Base-by-base conservation (phyloP, 2,888 invertebrate species). In the Drosophila fungiperda region DNA sequence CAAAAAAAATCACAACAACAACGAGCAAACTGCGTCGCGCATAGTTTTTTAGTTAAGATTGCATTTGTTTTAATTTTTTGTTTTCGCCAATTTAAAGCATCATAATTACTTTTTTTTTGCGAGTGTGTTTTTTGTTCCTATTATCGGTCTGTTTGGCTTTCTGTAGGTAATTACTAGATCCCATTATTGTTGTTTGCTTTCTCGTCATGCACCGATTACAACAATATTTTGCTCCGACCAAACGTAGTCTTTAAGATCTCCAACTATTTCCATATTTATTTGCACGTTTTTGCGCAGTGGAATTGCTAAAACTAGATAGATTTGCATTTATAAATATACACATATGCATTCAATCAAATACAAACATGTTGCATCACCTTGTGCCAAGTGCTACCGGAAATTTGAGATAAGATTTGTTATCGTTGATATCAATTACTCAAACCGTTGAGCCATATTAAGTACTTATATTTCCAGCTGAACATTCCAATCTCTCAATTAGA, bases 401-500 rank as follows among this genome's bases (percentile, higher is more conserved):
- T 62, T 52, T 36, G 55, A 71, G 86, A 83, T 83, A 72, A 77
- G 74, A 68, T 70, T 70, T 59, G 53, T 60, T 74, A 76, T 69
- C 85, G 69, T 55, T 58, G 66, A 71, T 69, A 76, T 63, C 48
- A 61, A 61, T 42, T 12, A 36, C 23, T 48, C 45, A 12, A 38
- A 29, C 40, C 63, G 32, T 64, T 61, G 36, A 32, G 48, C 26
- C 15, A 38, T 45, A 49, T 53, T 53, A 58, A 20, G 29, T 59
- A 9, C 48, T 61, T 20, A 29, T 23, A 40, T 36, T 36, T 20
- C 50, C 11, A 20, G 26, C n/a, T 23, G 5, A 15, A 26, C 49
- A 58, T 59, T 59, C 26, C 52, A 52, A 20, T 23, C 33, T 1
- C 42, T 0, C 9, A 8, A 59, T 23, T 26, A 33, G 17, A n/a